Conservation (phyloP, 2,888 invertebrate genomes). For the Oligia latruncula region DNA sequence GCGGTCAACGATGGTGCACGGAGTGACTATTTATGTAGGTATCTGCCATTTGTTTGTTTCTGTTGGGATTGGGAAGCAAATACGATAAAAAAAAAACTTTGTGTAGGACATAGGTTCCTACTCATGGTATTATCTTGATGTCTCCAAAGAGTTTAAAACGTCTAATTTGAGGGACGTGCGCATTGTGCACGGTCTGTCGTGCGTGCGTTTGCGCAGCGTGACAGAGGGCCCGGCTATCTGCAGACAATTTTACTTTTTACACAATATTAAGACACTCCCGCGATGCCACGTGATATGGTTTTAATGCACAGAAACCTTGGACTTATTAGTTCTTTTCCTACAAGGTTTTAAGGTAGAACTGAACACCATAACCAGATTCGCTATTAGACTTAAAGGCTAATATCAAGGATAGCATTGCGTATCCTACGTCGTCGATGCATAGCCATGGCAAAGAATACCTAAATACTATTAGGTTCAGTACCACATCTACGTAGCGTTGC, state of each 20-base stretch:
- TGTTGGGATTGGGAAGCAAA: neutral
- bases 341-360: neutral
- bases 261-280: conserved; percentile 25
- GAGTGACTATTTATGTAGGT: neutral
- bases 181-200: conserved; percentile 74
- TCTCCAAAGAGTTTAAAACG: conserved; percentile 57
- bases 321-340: neutral
- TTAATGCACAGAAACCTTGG: conserved; percentile 31
- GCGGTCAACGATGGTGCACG: neutral
- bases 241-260: conserved; percentile 55
- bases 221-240: conserved; percentile 60
- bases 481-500: neutral
- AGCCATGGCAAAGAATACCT: neutral
- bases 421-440: neutral
- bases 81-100: neutral
- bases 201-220: conserved; percentile 74
- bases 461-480: neutral
- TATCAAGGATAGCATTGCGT: neutral
- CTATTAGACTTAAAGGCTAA: no score
- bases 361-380: neutral
- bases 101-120: neutral
- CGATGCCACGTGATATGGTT: conserved; percentile 24
- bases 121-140: conserved; percentile 54
- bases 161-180: conserved; percentile 68
- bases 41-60: neutral